Evolutionary conservation across 2,113 vertebrate genomes (phyloP), one percentile per base, ranked within the genome.

Genomic region (Agapornis roseicollis): DNA sequence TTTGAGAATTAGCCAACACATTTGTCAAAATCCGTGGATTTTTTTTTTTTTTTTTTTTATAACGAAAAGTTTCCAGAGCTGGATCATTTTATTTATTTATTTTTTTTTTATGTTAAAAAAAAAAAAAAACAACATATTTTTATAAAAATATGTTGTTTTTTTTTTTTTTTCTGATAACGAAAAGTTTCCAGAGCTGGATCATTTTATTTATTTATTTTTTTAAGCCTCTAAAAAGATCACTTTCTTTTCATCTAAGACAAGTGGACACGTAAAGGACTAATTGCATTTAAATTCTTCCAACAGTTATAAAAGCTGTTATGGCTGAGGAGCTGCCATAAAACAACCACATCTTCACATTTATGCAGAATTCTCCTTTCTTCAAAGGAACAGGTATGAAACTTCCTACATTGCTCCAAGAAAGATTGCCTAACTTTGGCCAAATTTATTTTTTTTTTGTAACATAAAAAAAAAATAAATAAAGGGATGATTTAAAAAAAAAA

Each of bases 331-430:
- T 90, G 60, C 94, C 90, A 93, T 97, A 96, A 97, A 97, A 93
- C 93, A 68, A 90, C 93, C 79, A 70, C 89, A 96, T 90, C 96
- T 96, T 91, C 87, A 72, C 63, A 93, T 89, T 93, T 94, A 95
- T 95, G 96, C 96, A 95, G 95, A 94, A 93, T 94, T 96, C 91
- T 93, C 82, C 89, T 91, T 96, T 85, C 95, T 97, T 81, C 96
- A 97, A 90, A 94, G 69, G 82, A 97, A 86, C 92, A 95, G 93
- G 93, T 95, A 96, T 86, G 94, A 94, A 93, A 94, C 39, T 95
- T 95, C 82, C 88, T 95, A 88, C 88, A 60, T 93, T 96, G 93
- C 64, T 92, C 69, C 72, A 80, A 93, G 88, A 91, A 69, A 80
- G 28, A 64, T 35, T 80, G 77, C 60, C 82, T 90, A n/a, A 68